A percentile compares a stretch with the other conserved stretches of the same genome.
Evolutionary conservation across 2,113 vertebrate species (phyloP).

Genomic region (Talpa occidentalis): DNA sequence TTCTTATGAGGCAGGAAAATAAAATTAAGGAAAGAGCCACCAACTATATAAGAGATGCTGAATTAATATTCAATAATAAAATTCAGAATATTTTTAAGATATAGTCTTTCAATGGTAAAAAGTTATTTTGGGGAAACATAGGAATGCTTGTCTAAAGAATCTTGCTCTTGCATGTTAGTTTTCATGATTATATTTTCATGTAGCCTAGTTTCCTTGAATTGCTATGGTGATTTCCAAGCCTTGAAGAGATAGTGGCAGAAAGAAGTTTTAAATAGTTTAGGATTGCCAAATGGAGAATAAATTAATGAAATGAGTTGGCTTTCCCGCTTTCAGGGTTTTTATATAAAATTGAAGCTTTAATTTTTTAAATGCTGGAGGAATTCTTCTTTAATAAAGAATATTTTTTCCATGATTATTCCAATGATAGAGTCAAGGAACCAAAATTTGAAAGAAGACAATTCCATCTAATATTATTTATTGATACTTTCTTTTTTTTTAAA

Average conservation of each 20-base stretch:
- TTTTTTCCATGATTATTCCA: conserved; percentile 42
- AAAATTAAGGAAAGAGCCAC: not conserved
- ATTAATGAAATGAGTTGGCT: conserved; percentile 4
- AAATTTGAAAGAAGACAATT: conserved; percentile 32
- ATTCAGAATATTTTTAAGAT: conserved; percentile 15
- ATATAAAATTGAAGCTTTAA: conserved; percentile 28
- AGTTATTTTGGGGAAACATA: conserved; percentile 24
- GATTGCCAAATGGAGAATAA: conserved; percentile 4
- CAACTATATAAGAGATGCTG: not conserved
- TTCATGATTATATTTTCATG: not conserved
- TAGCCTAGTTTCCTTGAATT: conserved; percentile 7
- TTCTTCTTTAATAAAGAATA: conserved; percentile 9
- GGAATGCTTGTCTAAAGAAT: not conserved
- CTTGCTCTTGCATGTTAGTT: not conserved
- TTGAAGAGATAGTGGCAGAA: conserved; percentile 48
- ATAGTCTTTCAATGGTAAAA: conserved; percentile 4
- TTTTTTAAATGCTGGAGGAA: conserved; percentile 22
- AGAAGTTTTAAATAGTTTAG: conserved; percentile 19
- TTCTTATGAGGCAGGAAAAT: not conserved
- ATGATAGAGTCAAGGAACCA: not conserved
- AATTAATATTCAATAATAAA: conserved; percentile 33
- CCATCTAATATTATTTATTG: not conserved
- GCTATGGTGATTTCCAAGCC: not conserved
- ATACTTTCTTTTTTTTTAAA: not conserved
- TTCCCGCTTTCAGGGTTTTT: not conserved